These are phyloP conservation scores for Artemia sp. DNA, from an alignment of 2,888 invertebrate species.

Conservation along the genomic window DNA sequence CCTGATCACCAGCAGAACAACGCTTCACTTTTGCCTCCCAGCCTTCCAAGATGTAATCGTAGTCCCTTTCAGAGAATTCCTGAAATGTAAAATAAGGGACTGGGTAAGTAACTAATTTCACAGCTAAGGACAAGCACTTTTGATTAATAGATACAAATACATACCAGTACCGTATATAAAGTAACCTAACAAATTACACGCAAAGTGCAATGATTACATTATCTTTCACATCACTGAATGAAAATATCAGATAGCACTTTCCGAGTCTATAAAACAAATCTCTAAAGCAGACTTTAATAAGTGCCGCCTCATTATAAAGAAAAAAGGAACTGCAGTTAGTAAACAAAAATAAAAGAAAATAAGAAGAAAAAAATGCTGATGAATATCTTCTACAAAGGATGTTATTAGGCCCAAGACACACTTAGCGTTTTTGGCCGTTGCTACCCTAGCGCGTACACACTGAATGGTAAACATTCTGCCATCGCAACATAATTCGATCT, in stretches of 20 bases:
- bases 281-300: too few species aligned
- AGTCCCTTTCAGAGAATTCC: conserved; percentile 37
- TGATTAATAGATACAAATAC: neutral
- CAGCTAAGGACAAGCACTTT: conserved; percentile 5
- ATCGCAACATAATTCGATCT: too few species aligned
- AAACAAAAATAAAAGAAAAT: neutral
- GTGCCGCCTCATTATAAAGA: neutral
- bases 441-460: too few species aligned
- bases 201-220: too few species aligned
- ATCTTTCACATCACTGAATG: too few species aligned
- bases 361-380: neutral
- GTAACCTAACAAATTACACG: neutral
- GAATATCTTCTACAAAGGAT: neutral
- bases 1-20: conserved; percentile 34
- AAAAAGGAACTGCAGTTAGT: neutral
- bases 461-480: too few species aligned
- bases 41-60: conserved; percentile 35
- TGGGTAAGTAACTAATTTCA: neutral
- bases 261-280: too few species aligned
- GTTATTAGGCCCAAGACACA: too few species aligned
- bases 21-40: conserved; percentile 34
- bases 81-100: conserved; percentile 24
- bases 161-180: neutral
- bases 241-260: too few species aligned
- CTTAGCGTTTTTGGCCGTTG: too few species aligned